Base-by-base conservation (phyloP, 2,113 vertebrate genomes). In the Chiloscyllium plagiosum region DNA sequence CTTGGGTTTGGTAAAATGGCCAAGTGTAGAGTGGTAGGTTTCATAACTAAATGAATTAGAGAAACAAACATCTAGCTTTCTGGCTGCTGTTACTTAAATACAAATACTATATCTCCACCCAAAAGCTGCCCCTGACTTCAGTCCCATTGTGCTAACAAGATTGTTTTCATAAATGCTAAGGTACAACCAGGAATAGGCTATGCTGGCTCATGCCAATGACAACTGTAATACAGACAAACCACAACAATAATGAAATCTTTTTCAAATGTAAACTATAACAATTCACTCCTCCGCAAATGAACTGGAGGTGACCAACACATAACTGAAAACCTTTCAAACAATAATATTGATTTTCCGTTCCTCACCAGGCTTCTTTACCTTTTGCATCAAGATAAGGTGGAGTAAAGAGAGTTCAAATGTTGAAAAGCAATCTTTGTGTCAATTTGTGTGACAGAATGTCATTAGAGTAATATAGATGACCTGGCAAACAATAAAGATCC, bases 91-190 rank as follows among this genome's bases (percentile, higher is more conserved):
- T 26, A 52, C 47, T 72, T 72, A 29, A 72, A 72, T 47, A 26
- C 69, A 50, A 17, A 29, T 52, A 50, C 12, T 72, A 37, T 22
- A 33, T 17, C 69, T 72, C 94, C 94, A 50, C 68, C 94, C 69
- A 72, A 17, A 52, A 50, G 20, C 94, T 72, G 94, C 72, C 94
- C 94, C 94, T 72, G 94, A 76, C 69, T 33, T 47, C 10, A 76
- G 26, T 52, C 94, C 94, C 69, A 76, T 50, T 72, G 94, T 95
- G 94, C 94, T 72, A 6, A 72, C 69, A 72, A 47, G 42, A 95
- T 70, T 50, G 33, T 70, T 15, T 52, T 13, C 69, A 52, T 29
- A 7, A 52, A 50, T 17, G 65, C 22, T 7, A 2, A 47, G 68
- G 37, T 3, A 47, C 65, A 68, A 42, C 90, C 65, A 93, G 65